phyloP scores from a whole-genome alignment of 2,797 vertebrate species.

The Chaetophractus vellerosus region DNA sequence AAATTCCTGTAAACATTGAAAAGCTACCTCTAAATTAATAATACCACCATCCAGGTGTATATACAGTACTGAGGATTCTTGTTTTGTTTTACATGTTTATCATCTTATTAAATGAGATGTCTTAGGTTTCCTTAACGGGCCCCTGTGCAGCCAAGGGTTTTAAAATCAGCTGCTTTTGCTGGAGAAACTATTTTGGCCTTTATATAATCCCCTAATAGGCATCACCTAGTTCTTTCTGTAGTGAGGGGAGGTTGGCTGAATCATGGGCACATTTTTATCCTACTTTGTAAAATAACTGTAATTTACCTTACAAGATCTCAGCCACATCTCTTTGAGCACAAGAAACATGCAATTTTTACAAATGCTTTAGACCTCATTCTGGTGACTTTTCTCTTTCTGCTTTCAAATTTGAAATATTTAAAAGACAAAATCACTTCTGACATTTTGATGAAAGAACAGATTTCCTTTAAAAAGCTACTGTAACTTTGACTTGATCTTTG shows the following conservation, averaged over 20 bases:
- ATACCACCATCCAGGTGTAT: constrained; percentile 49
- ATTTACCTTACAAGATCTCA: neutral
- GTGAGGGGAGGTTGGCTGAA: neutral
- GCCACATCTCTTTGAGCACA: constrained; percentile 23
- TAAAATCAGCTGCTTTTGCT: constrained; percentile 1
- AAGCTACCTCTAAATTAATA: constrained; percentile 55
- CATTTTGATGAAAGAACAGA: constrained; percentile 28
- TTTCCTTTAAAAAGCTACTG: neutral
- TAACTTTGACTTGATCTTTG: constrained; percentile 5
- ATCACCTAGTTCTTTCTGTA: constrained; percentile 4
- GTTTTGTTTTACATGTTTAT: neutral
- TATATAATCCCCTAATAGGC: neutral
- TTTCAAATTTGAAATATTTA: constrained; percentile 60
- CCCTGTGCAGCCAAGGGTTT: neutral
- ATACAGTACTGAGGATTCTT: neutral
- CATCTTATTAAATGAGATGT: neutral
- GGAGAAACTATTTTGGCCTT: constrained; percentile 8
- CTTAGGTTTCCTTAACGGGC: neutral
- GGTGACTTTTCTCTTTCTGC: constrained; percentile 5
- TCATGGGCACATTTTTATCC: neutral
- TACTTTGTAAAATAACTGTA: constrained; percentile 30
- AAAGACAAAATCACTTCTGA: constrained; percentile 1
- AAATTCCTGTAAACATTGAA: constrained; percentile 75
- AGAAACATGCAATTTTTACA: constrained; percentile 33
- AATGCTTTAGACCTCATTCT: neutral